Conservation (phyloP, 1,140 invertebrate genomes). For the Halictus rubicundus region DNA sequence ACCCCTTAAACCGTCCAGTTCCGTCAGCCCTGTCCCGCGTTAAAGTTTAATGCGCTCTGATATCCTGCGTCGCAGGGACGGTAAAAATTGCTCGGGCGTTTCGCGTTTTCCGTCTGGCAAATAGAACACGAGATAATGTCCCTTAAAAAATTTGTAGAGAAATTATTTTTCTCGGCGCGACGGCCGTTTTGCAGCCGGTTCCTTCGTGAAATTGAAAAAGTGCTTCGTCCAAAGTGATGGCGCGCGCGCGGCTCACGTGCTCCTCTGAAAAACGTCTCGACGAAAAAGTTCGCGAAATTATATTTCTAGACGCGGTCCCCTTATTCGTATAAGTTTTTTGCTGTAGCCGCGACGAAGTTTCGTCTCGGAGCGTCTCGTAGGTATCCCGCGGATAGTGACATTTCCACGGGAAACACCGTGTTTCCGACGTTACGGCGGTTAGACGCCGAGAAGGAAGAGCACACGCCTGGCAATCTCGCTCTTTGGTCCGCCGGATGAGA, state of each 20-base stretch:
- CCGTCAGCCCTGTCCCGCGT: neutral
- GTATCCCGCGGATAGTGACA: constrained; percentile 39
- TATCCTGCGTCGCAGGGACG: neutral
- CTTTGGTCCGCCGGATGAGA: constrained; percentile 50
- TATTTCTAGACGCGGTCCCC: neutral
- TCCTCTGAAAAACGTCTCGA: neutral
- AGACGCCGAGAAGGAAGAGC: constrained; percentile 35
- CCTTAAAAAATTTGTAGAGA: neutral
- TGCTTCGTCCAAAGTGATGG: neutral
- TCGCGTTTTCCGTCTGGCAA: neutral
- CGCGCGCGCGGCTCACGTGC: neutral
- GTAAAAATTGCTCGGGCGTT: neutral
- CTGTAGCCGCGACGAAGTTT: neutral
- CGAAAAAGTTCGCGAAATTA: constrained; percentile 5
- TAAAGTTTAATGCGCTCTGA: neutral
- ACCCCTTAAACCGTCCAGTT: neutral
- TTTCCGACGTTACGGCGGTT: constrained; percentile 48
- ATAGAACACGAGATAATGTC: neutral
- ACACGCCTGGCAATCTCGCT: constrained; percentile 54
- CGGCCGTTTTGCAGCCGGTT: neutral
- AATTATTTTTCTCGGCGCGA: neutral
- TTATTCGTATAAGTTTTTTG: neutral
- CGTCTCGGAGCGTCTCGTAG: neutral
- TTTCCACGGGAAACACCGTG: constrained; percentile 52
- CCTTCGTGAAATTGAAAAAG: constrained; percentile 11